Evolutionary conservation across 1,140 invertebrate species (phyloP).

Genomic region (Andricus grossulariae): DNA sequence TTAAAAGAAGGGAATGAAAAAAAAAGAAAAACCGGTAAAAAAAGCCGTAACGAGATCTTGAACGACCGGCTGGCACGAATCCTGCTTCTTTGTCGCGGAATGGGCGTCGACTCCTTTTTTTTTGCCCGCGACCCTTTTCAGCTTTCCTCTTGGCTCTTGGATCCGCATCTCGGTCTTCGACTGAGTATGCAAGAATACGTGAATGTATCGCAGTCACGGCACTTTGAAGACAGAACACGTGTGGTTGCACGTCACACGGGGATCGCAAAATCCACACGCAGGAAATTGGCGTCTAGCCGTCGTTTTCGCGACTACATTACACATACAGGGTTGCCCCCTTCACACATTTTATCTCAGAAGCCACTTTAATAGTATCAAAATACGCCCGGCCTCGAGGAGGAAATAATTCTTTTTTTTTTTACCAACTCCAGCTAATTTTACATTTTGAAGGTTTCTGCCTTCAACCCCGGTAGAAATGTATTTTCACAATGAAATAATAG

Average conservation of each 20-base stretch:
- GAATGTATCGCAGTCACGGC: not conserved
- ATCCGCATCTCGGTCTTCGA: not conserved
- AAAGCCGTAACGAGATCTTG: constrained; percentile 30
- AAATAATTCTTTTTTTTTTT: not conserved
- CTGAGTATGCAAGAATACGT: not conserved
- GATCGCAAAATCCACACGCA: constrained; percentile 1
- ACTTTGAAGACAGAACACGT: constrained; percentile 5
- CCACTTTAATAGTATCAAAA: constrained; percentile 22
- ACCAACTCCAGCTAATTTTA: constrained; percentile 4
- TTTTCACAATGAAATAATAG: no score
- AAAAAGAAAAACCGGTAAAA: constrained; percentile 14
- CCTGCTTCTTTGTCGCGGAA: constrained; percentile 25
- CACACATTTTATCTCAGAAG: not conserved
- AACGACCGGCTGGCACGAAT: constrained; percentile 30
- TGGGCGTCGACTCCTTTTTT: constrained; percentile 23
- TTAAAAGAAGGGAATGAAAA: constrained; percentile 16
- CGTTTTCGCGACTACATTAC: not conserved
- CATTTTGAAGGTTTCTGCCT: not conserved
- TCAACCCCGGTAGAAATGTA: no score
- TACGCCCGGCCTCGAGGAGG: not conserved
- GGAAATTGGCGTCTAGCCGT: constrained; percentile 27
- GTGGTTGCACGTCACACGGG: not conserved
- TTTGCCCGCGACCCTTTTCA: constrained; percentile 19
- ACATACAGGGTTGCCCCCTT: not conserved
- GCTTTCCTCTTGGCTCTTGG: not conserved